Evolutionary conservation across 1,140 invertebrate genomes (phyloP).

Genomic region (Leptoteleia sp.): DNA sequence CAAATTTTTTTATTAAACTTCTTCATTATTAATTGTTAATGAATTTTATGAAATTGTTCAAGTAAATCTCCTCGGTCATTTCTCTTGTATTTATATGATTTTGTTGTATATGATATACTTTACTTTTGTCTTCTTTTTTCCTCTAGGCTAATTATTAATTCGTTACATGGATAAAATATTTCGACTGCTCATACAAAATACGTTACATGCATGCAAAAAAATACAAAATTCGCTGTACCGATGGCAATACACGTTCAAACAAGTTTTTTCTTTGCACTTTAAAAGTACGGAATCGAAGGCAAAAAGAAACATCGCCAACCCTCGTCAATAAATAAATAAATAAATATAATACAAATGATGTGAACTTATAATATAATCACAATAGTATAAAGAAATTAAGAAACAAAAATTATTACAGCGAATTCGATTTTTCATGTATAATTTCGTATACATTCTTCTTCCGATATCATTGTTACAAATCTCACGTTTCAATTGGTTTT

Average conservation of each 20-base stretch:
- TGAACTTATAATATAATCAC: neutral
- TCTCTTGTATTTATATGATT: conserved; percentile 16
- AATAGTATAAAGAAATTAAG: no score
- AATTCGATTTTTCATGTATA: conserved; percentile 52
- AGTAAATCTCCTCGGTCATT: conserved; percentile 24
- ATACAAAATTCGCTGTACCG: conserved; percentile 52
- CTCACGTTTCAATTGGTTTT: conserved; percentile 32
- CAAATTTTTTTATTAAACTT: no score
- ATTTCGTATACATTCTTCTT: conserved; percentile 57
- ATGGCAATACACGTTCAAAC: conserved; percentile 21
- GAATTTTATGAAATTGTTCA: no score
- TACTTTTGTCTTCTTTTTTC: conserved; percentile 27
- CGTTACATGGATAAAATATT: conserved; percentile 41
- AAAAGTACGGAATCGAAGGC: no score
- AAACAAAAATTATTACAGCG: conserved; percentile 29
- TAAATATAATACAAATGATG: conserved; percentile 1
- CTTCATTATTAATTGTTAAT: no score
- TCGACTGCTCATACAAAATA: conserved; percentile 54
- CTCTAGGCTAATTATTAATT: conserved; percentile 43
- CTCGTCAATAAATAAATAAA: no score
- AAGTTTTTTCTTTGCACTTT: no score
- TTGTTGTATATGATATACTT: conserved; percentile 38
- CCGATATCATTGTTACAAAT: conserved; percentile 48
- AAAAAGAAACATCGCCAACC: no score
- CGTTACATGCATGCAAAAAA: conserved; percentile 52